Percentiles rank a stretch among this genome's conserved stretches.
Conservation (phyloP, 53 echinoderm and acorn worm species). For the Actinopyga echinites region DNA sequence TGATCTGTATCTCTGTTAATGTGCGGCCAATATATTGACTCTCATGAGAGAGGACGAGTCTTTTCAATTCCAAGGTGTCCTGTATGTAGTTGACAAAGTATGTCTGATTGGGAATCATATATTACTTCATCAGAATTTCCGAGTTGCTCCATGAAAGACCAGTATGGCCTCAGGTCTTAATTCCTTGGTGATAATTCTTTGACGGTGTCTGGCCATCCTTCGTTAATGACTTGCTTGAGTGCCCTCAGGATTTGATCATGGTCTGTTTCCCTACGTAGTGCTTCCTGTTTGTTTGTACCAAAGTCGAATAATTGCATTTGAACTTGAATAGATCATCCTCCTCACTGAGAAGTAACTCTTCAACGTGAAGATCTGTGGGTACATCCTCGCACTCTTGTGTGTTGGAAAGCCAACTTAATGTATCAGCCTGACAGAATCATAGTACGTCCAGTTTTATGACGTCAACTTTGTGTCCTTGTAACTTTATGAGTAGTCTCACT, state of each 20-base stretch:
- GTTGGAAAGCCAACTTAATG: too few relatives aligned
- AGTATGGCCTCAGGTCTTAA: not conserved
- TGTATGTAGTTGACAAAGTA: constrained; percentile 43
- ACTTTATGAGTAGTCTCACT: constrained; percentile 45
- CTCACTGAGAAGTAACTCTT: constrained; percentile 13
- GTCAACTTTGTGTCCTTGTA: constrained; percentile 60
- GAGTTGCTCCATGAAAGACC: too few relatives aligned
- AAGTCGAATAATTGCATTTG: constrained; percentile 52
- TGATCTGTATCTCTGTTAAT: constrained; percentile 54
- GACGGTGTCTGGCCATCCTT: too few relatives aligned
- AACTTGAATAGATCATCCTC: not conserved
- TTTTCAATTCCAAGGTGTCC: too few relatives aligned
- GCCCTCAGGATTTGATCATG: not conserved
- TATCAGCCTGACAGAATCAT: constrained; percentile 53
- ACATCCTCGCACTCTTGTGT: constrained; percentile 19
- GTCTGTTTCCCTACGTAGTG: too few relatives aligned
- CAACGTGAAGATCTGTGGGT: constrained; percentile 35
- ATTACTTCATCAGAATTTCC: too few relatives aligned
- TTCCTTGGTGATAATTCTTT: too few relatives aligned
- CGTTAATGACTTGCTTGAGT: not conserved
- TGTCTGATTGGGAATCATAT: constrained; percentile 43
- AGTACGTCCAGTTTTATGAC: constrained; percentile 36
- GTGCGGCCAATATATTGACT: constrained; percentile 64
- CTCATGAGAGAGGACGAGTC: constrained; percentile 45
- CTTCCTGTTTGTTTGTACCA: constrained; percentile 11